These are phyloP conservation scores for Acromyrmex echinatior DNA, from an alignment of 1,140 invertebrate species.

Conservation along the genomic window DNA sequence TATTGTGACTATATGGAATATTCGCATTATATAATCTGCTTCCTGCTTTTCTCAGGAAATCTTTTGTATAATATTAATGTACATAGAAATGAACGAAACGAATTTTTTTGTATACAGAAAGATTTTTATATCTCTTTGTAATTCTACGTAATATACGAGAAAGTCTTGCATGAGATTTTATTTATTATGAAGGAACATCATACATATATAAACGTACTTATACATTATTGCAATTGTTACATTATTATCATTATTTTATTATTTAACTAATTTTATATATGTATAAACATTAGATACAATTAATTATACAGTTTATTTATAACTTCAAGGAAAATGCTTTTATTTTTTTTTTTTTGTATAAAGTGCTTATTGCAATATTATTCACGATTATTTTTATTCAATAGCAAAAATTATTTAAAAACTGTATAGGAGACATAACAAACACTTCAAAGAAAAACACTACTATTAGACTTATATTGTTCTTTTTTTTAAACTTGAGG, in stretches of 20 bases:
- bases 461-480: not conserved
- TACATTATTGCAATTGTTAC: not conserved
- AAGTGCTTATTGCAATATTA: not conserved
- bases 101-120: constrained; percentile 10
- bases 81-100: constrained; percentile 27
- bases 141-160: not conserved
- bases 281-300: not conserved
- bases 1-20: constrained; percentile 48
- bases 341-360: constrained; percentile 8
- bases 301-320: not conserved
- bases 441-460: not conserved
- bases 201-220: not conserved
- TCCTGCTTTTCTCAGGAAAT: constrained; percentile 42
- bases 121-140: not conserved
- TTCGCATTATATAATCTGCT: constrained; percentile 35
- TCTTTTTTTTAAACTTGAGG: not conserved
- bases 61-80: constrained; percentile 37
- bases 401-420: constrained; percentile 4
- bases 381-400: not conserved
- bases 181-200: not conserved
- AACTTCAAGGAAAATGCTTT: not conserved
- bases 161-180: not conserved
- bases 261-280: not conserved
- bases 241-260: not conserved
- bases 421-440: not conserved